Conservation (phyloP, 1,140 invertebrate genomes). For the Drosophila carrolli region DNA sequence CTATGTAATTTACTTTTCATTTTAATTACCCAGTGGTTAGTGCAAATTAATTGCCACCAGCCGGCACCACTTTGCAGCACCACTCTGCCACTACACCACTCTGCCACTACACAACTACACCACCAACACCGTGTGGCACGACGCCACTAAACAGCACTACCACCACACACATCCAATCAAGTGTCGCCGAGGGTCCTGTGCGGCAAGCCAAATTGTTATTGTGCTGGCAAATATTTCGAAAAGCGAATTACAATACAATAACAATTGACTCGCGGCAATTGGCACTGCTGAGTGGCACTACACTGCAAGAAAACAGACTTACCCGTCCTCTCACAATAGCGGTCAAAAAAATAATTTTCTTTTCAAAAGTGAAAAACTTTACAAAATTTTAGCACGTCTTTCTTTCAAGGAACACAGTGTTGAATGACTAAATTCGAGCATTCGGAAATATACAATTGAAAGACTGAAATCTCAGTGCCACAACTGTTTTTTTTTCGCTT, state of each 20-base stretch:
- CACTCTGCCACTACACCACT: too few relatives aligned
- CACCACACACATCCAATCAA: slow-evolving; percentile 26
- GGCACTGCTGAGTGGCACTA: not conserved
- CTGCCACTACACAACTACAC: not conserved
- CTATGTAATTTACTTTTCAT: slow-evolving; percentile 78
- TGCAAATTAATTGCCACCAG: slow-evolving; percentile 71
- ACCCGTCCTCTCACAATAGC: not conserved
- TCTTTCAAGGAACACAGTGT: too few relatives aligned
- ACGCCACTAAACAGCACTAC: not conserved
- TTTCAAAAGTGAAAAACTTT: too few relatives aligned
- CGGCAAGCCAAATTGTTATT: slow-evolving; percentile 27
- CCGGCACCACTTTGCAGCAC: slow-evolving; percentile 7
- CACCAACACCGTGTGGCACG: slow-evolving; percentile 4
- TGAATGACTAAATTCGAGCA: too few relatives aligned
- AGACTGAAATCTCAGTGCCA: too few relatives aligned
- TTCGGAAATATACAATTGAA: too few relatives aligned
- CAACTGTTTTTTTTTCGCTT: too few relatives aligned
- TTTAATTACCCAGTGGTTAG: slow-evolving; percentile 79
- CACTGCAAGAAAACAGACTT: slow-evolving; percentile 3
- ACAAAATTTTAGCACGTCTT: too few relatives aligned
- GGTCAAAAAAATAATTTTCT: too few relatives aligned
- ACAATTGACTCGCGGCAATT: slow-evolving; percentile 19
- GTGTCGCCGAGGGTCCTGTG: slow-evolving; percentile 35
- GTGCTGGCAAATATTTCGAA: slow-evolving; percentile 42
- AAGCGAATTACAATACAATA: slow-evolving; percentile 43